A percentile compares a stretch with the other conserved stretches of the same genome.
These are phyloP conservation scores for Agelaius phoeniceus DNA, from an alignment of 2,113 vertebrate genomes.

Conservation along the genomic window DNA sequence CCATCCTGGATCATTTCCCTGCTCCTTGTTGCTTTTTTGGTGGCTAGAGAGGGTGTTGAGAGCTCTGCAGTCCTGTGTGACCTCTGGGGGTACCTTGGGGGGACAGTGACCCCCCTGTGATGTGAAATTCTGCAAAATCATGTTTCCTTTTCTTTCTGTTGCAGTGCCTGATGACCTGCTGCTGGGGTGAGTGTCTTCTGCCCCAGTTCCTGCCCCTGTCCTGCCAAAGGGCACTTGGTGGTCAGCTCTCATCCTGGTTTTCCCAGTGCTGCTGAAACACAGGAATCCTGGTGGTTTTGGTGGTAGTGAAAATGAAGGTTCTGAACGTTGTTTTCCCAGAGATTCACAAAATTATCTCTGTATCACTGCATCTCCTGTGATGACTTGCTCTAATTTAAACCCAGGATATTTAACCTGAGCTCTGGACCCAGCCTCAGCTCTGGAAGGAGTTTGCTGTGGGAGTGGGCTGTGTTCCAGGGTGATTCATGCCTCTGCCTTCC, in stretches of 20 bases:
- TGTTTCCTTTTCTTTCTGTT: slow-evolving; percentile 48
- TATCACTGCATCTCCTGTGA: background rate
- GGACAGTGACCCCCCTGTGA: background rate
- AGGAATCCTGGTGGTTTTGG: background rate
- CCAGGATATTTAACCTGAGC: background rate
- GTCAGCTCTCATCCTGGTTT: background rate
- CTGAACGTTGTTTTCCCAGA: background rate
- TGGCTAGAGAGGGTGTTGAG: background rate
- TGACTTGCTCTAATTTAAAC: background rate
- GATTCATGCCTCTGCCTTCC: background rate
- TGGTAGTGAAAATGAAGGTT: background rate
- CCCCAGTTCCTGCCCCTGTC: background rate
- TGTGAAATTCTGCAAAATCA: background rate
- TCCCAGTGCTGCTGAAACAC: background rate
- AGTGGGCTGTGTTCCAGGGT: background rate
- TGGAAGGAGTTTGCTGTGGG: background rate
- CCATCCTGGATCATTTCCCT: background rate
- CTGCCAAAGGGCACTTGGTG: background rate
- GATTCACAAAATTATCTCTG: background rate
- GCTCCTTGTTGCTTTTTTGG: background rate
- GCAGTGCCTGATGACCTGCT: slow-evolving; percentile 92
- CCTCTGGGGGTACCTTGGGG: background rate
- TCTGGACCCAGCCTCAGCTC: background rate
- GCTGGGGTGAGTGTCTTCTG: slow-evolving; percentile 84
- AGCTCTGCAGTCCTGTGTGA: background rate